Evolutionary conservation across 2,888 invertebrate genomes (phyloP).

Genomic region (Toxonevra muliebris): DNA sequence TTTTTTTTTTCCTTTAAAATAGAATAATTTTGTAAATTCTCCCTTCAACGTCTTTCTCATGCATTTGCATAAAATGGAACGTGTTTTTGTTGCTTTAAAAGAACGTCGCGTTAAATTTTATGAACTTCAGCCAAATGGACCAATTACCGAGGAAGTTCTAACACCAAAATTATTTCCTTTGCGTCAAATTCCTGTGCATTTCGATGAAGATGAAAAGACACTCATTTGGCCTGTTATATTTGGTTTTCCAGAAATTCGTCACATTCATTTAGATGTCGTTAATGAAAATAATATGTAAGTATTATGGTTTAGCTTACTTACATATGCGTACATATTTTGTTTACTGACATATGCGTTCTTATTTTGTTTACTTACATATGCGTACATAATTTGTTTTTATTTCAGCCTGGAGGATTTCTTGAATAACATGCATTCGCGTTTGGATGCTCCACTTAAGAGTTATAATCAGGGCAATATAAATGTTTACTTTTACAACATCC

Average conservation of each 20-base stretch:
- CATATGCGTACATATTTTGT: too few species aligned
- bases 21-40: neutral
- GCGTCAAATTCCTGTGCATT: conserved; percentile 71
- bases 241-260: conserved; percentile 87
- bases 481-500: conserved; percentile 78
- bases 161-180: conserved; percentile 75
- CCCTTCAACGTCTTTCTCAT: conserved; percentile 34
- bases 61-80: conserved; percentile 60
- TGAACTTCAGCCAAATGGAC: conserved; percentile 66
- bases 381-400: conserved; percentile 26
- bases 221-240: conserved; percentile 90
- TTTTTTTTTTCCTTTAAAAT: too few species aligned
- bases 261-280: conserved; percentile 79
- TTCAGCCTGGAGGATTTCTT: conserved; percentile 71
- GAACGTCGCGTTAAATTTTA: conserved; percentile 68
- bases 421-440: conserved; percentile 73
- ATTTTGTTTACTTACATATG: conserved; percentile 26
- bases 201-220: conserved; percentile 67
- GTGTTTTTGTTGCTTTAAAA: conserved; percentile 66
- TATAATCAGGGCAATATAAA: conserved; percentile 70
- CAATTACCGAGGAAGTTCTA: conserved; percentile 66
- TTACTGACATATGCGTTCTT: conserved; percentile 21
- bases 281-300: conserved; percentile 62
- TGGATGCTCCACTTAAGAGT: conserved; percentile 69
- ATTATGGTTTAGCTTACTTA: neutral